Percentiles rank a stretch among this genome's conserved stretches.
Conservation (phyloP, 2,797 vertebrate genomes). For the Sardinella longiceps region DNA sequence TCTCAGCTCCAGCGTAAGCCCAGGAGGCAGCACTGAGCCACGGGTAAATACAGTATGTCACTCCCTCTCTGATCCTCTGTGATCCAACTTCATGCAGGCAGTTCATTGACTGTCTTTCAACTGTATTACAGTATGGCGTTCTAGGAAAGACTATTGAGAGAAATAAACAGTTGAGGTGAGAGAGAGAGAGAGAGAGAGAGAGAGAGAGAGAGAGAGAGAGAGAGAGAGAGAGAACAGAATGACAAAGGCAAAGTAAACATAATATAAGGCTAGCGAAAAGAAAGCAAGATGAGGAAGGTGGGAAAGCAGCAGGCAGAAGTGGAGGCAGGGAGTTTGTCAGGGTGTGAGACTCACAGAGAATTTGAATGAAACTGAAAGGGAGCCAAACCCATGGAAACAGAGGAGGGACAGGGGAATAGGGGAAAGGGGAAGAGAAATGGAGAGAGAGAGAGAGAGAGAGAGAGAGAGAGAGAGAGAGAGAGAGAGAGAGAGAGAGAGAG, state of each 20-base stretch:
- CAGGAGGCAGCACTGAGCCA: neutral
- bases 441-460: neutral
- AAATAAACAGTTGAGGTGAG: neutral
- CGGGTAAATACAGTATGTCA: neutral
- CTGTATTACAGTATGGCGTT: neutral
- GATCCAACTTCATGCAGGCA: neutral
- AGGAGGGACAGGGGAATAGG: too few species aligned
- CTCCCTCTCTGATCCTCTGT: neutral
- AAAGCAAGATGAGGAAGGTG: neutral
- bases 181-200: neutral
- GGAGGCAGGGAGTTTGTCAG: constrained; percentile 21
- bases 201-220: neutral
- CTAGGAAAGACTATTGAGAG: neutral
- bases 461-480: neutral
- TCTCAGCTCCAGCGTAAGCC: neutral
- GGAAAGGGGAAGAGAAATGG: constrained; percentile 20
- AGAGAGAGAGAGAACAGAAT: neutral
- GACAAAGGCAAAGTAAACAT: neutral
- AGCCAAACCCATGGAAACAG: constrained; percentile 35
- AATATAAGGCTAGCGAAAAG: neutral
- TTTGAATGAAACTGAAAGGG: neutral
- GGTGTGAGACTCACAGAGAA: constrained; percentile 32
- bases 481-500: constrained; percentile 19
- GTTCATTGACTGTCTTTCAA: neutral
- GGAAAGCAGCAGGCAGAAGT: neutral